These are phyloP conservation scores for Megalopta genalis DNA, from an alignment of 1,140 invertebrate genomes.

Conservation along the genomic window DNA sequence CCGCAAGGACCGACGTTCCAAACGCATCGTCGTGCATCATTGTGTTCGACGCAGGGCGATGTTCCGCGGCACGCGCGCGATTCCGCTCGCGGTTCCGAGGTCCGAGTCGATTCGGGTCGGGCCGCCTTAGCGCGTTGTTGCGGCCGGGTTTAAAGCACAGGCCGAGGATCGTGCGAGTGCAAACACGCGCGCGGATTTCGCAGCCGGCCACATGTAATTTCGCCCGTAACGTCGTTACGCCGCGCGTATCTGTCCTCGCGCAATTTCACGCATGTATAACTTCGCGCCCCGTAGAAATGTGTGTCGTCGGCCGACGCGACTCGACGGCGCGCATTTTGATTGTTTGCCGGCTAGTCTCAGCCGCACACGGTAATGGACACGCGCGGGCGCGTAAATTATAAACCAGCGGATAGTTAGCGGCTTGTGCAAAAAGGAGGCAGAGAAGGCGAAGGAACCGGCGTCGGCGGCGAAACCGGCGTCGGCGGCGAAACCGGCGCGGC, in stretches of 20 bases:
- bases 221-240: background rate
- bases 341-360: background rate
- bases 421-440: background rate
- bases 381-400: conserved; percentile 7
- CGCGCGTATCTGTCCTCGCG: conserved; percentile 1
- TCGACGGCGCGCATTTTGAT: conserved; percentile 3
- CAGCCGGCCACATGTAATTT: background rate
- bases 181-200: background rate
- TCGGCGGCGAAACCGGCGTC: background rate
- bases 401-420: background rate
- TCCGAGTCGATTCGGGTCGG: too few species aligned
- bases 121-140: too few species aligned
- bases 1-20: too few species aligned
- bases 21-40: too few species aligned
- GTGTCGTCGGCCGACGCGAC: background rate
- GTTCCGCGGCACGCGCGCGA: too few species aligned
- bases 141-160: background rate
- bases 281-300: conserved; percentile 4
- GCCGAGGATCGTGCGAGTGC: too few species aligned
- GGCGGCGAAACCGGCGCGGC: background rate
- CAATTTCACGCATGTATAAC: conserved; percentile 23
- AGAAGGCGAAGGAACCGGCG: too few species aligned
- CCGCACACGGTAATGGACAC: background rate
- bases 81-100: too few species aligned
- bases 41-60: too few species aligned